Base-by-base conservation (phyloP, 2,113 vertebrate species). In the Pituophis catenifer region DNA sequence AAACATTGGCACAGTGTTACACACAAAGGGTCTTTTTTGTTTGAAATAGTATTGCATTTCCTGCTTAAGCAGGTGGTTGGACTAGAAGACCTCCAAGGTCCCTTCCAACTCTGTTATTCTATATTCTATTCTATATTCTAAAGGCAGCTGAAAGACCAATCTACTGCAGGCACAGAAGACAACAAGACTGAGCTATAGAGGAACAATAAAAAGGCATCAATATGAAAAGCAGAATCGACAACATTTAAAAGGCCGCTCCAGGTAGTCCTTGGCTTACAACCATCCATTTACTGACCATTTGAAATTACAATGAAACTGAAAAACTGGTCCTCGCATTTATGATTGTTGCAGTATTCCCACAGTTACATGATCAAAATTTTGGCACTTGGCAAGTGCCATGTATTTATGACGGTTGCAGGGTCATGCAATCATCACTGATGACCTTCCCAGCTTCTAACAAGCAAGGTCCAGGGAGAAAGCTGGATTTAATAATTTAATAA, bases 171-270 rank as follows among this genome's bases (percentile, higher is more conserved):
- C 38, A 70, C 8, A 70, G n/a, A 33, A 88, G 54, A 23, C 86
- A 13, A 44, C 55, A 88, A 59, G 59, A 55, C n/a, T 70, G 17
- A 88, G 92, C 86, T 93, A 5, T 13, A 94, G 94, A 50, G 91
- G 95, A 91, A 81, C 86, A 88, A 70, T 94, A 95, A 97, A 92
- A 95, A 97, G 95, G 94, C 92, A 94, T 33, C 53, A 93, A 59
- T 95, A 91, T 5, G 96, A 95, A 92, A 93, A 62, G 95, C 93
- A 96, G 95, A 90, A 94, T 94, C 2, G 13, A 75, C 29, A 7
- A 75, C 65, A 75, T n/a, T 75, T 75, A 75, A 75, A 75, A 75
- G 65, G 65, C n/a, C 26, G 24, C 59, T 29, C 57, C 21, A 58
- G 12, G 53, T 54, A 8, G 6, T 1, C 57, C 57, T 58, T 7